These are phyloP conservation scores for Nemoura dubitans DNA, from an alignment of 2,888 invertebrate species.

Conservation along the genomic window DNA sequence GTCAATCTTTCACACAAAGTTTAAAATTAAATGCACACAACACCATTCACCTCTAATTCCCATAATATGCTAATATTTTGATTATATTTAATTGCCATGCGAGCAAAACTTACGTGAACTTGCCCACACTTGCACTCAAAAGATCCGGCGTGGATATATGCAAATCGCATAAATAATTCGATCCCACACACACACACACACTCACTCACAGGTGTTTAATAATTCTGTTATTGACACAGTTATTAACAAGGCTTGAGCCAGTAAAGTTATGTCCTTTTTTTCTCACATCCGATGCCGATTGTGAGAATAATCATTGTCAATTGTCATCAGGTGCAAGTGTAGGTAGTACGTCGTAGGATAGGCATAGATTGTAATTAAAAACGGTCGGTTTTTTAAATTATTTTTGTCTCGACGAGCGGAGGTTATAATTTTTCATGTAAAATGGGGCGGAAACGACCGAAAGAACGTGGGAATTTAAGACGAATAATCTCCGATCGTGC, in stretches of 20 bases:
- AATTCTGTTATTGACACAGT: background rate
- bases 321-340: background rate
- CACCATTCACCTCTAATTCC: too few relatives aligned
- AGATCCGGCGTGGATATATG: background rate
- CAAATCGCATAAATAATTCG: background rate
- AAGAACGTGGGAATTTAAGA: background rate
- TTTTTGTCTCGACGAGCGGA: background rate
- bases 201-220: background rate
- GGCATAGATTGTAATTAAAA: background rate
- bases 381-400: background rate
- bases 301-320: slow-evolving; percentile 5
- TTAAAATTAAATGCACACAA: too few relatives aligned
- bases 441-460: background rate
- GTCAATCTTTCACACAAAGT: too few relatives aligned
- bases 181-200: too few relatives aligned
- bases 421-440: background rate
- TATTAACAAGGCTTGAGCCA: background rate
- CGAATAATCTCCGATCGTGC: background rate
- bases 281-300: background rate
- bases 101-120: background rate
- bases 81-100: too few relatives aligned
- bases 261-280: background rate
- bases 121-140: background rate
- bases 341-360: background rate
- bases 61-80: too few relatives aligned